Evolutionary conservation across 2,113 vertebrate species (phyloP), one percentile per base, ranked within the genome.

Genomic region (Rhinopomastus cyanomelas): DNA sequence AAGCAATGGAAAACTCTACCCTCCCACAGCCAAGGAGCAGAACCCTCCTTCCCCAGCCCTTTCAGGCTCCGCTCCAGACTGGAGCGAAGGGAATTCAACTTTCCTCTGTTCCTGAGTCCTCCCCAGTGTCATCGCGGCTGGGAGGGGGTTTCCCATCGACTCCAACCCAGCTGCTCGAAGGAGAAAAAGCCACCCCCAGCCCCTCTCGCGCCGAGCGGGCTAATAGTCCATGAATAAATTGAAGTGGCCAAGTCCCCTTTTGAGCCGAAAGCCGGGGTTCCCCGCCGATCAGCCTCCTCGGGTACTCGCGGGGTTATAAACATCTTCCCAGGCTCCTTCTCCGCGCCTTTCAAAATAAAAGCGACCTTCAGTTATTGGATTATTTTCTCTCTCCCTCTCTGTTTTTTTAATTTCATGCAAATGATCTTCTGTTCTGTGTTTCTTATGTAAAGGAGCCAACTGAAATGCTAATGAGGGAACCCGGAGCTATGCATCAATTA

Each of bases 381-480:
- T 42, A 42, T 42, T 42, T 15, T 32, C 8, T 61, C 22, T 20
- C 27, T 37, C 12, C 16, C 39, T 23, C 34, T 73, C 69, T 64
- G 90, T 65, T 48, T 65, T 90, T 83, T 86, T 78, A 95, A 94
- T 94, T 96, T 93, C 93, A 93, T 95, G 95, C 91, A 97, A 96
- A 97, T 60, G 86, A 46, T 94, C 85, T 81, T 84, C 88, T 56
- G 18, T 92, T 80, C 69, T 85, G 95, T 62, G 95, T 96, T 42
- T 95, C 96, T 96, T 96, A 93, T 93, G 95, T 92, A 96, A 96
- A 87, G 65, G 95, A 96, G 87, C 75, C 85, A 96, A 96, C 95
- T 93, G 93, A 93, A 77, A 94, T 85, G 92, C 88, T 94, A 95
- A 94, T 75, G 73, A 96, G 80, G 92, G 87, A 90, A 69, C 86